Conservation (phyloP, 2,797 vertebrate species). For the Enteromius anoplus region DNA sequence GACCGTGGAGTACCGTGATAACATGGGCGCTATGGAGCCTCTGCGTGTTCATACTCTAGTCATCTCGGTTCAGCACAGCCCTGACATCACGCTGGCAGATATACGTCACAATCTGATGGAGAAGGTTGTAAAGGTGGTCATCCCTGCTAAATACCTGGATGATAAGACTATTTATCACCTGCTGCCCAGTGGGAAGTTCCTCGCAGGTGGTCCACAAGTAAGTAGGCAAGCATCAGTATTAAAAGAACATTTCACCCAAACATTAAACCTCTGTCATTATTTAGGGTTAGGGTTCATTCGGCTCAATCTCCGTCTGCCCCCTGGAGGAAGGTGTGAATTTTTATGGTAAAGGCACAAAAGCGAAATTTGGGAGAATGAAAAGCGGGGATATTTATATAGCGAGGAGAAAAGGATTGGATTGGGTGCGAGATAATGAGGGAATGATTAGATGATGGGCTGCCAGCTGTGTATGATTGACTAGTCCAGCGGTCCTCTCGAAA, state of each 20-base stretch:
- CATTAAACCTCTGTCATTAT: not conserved
- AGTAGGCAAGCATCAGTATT: not conserved
- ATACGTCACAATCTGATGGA: slow-evolving; percentile 74
- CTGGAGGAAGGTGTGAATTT: too few species aligned
- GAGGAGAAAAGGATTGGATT: too few species aligned
- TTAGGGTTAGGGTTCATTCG: not conserved
- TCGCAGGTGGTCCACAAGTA: slow-evolving; percentile 75
- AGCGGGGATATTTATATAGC: too few species aligned
- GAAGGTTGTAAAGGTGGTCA: slow-evolving; percentile 74
- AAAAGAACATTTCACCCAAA: not conserved
- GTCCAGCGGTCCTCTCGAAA: too few species aligned
- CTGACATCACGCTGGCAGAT: slow-evolving; percentile 70
- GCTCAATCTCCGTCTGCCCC: too few species aligned
- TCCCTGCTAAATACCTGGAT: slow-evolving; percentile 76
- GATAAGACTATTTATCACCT: slow-evolving; percentile 78
- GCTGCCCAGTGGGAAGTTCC: slow-evolving; percentile 78
- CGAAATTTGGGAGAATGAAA: too few species aligned
- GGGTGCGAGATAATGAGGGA: too few species aligned
- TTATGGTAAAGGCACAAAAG: too few species aligned
- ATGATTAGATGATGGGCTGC: too few species aligned
- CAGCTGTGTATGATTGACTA: too few species aligned
- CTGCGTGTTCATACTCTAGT: slow-evolving; percentile 77
- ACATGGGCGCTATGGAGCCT: slow-evolving; percentile 76
- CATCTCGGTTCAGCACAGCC: slow-evolving; percentile 77
- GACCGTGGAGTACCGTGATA: slow-evolving; percentile 78